phyloP scores from a whole-genome alignment of 2,888 invertebrate species.

The Petrophora chlorosata region DNA sequence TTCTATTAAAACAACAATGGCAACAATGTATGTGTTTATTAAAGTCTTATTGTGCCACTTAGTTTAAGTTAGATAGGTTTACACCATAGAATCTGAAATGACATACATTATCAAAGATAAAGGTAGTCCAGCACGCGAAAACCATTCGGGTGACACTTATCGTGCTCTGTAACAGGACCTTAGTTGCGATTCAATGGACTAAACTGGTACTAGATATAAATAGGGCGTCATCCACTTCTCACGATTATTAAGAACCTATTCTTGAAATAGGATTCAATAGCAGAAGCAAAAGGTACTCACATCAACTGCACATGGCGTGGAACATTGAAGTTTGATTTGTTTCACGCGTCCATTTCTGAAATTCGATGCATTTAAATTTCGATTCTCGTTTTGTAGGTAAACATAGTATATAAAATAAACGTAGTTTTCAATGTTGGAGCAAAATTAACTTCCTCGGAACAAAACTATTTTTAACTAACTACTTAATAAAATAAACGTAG shows the following conservation, averaged over 20 bases:
- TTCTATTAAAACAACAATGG: background rate
- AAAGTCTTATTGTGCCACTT: no score
- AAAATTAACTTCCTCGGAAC: no score
- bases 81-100: background rate
- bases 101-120: background rate
- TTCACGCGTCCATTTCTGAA: conserved; percentile 9
- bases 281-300: background rate
- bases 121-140: background rate
- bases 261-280: conserved; percentile 32
- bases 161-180: conserved; percentile 19
- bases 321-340: conserved; percentile 12
- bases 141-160: conserved; percentile 1
- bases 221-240: conserved; percentile 42
- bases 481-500: no score
- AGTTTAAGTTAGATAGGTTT: no score
- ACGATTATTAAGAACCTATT: conserved; percentile 40
- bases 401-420: no score
- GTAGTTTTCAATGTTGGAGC: no score
- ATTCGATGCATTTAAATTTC: conserved; percentile 1
- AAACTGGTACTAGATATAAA: conserved; percentile 33
- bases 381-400: background rate
- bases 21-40: background rate
- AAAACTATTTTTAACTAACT: no score
- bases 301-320: background rate
- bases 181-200: conserved; percentile 40